These are phyloP conservation scores for Phlogophora meticulosa DNA, from an alignment of 2,888 invertebrate species.

Conservation along the genomic window DNA sequence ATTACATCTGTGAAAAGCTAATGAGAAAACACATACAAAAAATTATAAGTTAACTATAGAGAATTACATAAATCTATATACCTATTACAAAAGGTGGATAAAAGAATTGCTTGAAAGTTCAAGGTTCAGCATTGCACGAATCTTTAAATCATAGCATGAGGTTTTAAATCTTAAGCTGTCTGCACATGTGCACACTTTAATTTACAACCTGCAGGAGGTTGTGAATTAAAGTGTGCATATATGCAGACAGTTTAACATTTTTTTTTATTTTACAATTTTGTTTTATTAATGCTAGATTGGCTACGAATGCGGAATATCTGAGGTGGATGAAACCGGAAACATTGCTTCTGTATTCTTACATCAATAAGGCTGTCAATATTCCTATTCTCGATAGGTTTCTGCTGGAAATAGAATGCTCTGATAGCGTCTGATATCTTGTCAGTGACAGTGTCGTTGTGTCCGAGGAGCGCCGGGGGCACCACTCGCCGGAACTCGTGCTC, in stretches of 20 bases:
- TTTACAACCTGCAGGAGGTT: no score
- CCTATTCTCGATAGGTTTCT: slow-evolving; percentile 88
- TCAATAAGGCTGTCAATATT: slow-evolving; percentile 91
- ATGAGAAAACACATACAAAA: slow-evolving; percentile 36
- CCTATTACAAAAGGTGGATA: neutral
- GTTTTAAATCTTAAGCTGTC: neutral
- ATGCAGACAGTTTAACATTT: no score
- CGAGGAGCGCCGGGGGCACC: slow-evolving; percentile 89
- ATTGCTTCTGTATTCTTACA: slow-evolving; percentile 73
- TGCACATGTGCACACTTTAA: neutral
- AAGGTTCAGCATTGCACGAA: neutral
- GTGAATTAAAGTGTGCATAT: no score
- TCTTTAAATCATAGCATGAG: no score
- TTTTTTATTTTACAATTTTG: neutral
- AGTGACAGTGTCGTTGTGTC: slow-evolving; percentile 75
- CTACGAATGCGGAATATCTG: neutral
- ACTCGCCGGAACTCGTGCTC: slow-evolving; percentile 91
- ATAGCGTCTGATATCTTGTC: slow-evolving; percentile 87
- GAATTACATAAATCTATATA: neutral
- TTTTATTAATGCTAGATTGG: neutral
- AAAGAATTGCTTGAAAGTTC: neutral
- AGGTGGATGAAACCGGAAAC: neutral
- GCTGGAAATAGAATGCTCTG: slow-evolving; percentile 91
- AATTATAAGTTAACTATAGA: neutral
- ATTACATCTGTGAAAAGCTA: slow-evolving; percentile 92